phyloP scores from a whole-genome alignment of 2,888 invertebrate genomes.

The Marasmarcha lunaedactyla region DNA sequence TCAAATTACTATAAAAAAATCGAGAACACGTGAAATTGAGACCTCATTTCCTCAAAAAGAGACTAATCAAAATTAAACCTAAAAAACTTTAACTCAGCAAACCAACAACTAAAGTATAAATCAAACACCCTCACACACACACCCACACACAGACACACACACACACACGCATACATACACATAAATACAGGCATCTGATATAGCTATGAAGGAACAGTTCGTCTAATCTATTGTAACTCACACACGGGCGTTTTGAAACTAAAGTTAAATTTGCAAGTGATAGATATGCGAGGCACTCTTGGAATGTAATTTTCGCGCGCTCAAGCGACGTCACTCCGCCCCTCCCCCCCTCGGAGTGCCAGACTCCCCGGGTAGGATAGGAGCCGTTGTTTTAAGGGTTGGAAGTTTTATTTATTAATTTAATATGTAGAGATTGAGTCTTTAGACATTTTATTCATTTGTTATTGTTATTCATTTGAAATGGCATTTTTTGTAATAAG shows the following conservation, averaged over 20 bases:
- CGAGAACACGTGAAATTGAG: too few species aligned
- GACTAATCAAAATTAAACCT: too few species aligned
- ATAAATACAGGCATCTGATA: too few species aligned
- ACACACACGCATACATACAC: too few species aligned
- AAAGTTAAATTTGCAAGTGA: constrained; percentile 70
- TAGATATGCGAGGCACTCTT: constrained; percentile 67
- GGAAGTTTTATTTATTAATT: not conserved
- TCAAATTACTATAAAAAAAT: too few species aligned
- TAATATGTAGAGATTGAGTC: not conserved
- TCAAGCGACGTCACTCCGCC: constrained; percentile 51
- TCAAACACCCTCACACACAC: not conserved
- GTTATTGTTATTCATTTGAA: too few species aligned
- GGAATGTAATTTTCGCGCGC: constrained; percentile 71
- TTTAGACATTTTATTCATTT: too few species aligned
- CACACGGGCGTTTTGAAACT: constrained; percentile 21
- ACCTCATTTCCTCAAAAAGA: too few species aligned
- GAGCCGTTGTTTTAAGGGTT: not conserved
- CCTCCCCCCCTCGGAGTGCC: constrained; percentile 20
- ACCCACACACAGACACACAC: not conserved
- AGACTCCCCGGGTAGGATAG: not conserved
- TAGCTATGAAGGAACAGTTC: too few species aligned
- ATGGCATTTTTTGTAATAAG: too few species aligned
- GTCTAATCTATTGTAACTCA: too few species aligned
- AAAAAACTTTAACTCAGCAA: too few species aligned
- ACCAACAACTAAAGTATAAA: not conserved